Evolutionary conservation across 53 echinoderm and acorn worm species (phyloP), one percentile per base, ranked within the genome.

Genomic region (Patiria pectinifera): DNA sequence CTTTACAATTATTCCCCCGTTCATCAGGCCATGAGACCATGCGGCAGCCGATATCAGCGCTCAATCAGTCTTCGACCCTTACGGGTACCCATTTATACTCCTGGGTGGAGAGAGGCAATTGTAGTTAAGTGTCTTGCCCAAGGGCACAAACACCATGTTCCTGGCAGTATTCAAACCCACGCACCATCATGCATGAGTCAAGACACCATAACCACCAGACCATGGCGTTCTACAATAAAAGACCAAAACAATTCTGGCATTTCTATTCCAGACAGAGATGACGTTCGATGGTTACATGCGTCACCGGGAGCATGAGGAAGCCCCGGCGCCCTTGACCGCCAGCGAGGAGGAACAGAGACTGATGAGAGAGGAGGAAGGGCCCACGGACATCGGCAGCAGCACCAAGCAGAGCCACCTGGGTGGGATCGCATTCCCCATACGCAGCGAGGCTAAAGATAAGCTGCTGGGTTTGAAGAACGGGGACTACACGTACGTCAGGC

Each of bases 391-490:
- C 72, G 95, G 95, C 79, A 93, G 97, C 66, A 88, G 94, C 86
- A 93, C 95, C n/a, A 98, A 96, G 93, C 92, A 92, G 74, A 95
- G 97, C 61, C 97, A 96, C 14, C 92, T 98, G 87, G 89, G 92
- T 18, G 96, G 96, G 16, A 87, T 98, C 53, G 87, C 92, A 10
- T 98, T 98, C 87, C 98, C 94, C 11, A 48, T 98, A 25, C 91
- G 89, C 15, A 60, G 35, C 13, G 96, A 87, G 15, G 96, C 98
- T 60, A 46, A 91, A 59, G 92, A 91, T 18, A 92, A 84, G 70
- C 87, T 98, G 45, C 61, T 76, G 69, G 86, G 69, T 5, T 59
- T 98, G 61, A 91, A 71, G 84, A 89, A 94, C 21, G 35, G 82
- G 3, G 69, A 83, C 59, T 70, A 85, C 48, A 92, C 91, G 24